Percentiles rank a stretch among this genome's conserved stretches.
Conservation (phyloP, 2,797 vertebrate species). For the Moxostoma hubbsi region DNA sequence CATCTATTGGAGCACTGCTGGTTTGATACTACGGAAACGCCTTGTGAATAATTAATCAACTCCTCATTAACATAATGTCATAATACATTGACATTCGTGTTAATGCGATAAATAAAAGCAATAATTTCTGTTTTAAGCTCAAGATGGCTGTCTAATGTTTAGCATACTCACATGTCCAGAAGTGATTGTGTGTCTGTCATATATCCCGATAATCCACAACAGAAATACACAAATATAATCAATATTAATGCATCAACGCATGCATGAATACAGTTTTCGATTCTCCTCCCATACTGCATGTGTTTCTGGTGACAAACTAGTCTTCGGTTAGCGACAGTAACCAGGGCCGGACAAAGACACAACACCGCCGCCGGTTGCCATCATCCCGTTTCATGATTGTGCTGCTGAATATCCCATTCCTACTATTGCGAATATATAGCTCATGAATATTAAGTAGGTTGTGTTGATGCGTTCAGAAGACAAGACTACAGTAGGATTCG, state of each 20-base stretch:
- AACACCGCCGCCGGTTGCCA: conserved; percentile 1
- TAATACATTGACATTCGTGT: neutral
- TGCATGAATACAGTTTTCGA: neutral
- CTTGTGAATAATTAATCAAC: conserved; percentile 20
- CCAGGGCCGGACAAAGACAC: conserved; percentile 8
- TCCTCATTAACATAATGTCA: conserved; percentile 12
- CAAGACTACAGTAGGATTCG: too few species aligned
- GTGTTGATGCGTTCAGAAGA: neutral
- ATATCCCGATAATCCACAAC: neutral
- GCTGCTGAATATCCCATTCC: neutral
- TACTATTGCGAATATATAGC: conserved; percentile 6
- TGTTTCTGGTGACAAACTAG: neutral
- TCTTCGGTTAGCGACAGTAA: conserved; percentile 5
- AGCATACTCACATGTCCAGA: conserved; percentile 18
- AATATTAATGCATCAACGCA: neutral
- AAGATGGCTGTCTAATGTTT: neutral
- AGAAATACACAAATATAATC: neutral
- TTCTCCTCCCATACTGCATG: neutral
- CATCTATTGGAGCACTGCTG: neutral
- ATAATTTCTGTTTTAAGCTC: neutral
- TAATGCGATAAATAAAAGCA: conserved; percentile 43
- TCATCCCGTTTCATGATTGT: conserved; percentile 9
- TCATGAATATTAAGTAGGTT: conserved; percentile 18
- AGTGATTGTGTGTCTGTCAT: conserved; percentile 14
- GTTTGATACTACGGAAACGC: neutral